Base-by-base conservation (phyloP, 2,888 invertebrate genomes). In the Dyspetes luteomarginatus region DNA sequence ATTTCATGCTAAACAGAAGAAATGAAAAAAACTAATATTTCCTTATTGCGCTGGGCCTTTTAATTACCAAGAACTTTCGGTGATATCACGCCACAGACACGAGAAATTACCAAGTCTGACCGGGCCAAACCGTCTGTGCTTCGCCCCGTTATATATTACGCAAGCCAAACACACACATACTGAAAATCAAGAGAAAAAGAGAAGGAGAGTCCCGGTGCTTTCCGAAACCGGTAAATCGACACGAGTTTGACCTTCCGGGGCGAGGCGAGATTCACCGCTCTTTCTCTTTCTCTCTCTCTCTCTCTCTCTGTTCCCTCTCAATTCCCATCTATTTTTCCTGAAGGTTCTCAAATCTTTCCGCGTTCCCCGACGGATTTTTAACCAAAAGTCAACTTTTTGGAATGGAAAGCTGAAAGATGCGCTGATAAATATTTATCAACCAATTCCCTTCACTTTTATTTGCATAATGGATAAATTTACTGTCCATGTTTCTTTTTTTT, bases 151-250 rank as follows among this genome's bases (percentile, higher is more conserved):
- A 62, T 24, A 41, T 43, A 48, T 78, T 48, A 45, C 55, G 22
- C 30, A 65, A 68, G 62, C 62, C 79, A 48, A 72, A 62, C 80
- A 3, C 22, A 52, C 24, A 3, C 7, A 24, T 17, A 17, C 7
- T 7, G 48, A 12, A 36, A 36, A 24, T n/a, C 26, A 19, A 12
- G 72, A 62, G 71, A 71, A 41, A 76, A 58, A 48, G 12, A 3
- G 36, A 36, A 36, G 12, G 36, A 12, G 2, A 36, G 0, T 36
- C 77, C 56, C n/a, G n/a, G n/a, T n/a, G n/a, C n/a, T n/a, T n/a
- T 74, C 73, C 50, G 52, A 69, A 80, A 82, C 82, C 84, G 84
- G 86, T 86, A 85, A 84, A 85, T 77, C 74, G 80, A 26, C 41
- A 43, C 3, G 24, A 69, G 65, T 60, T 81, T 77, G 83, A 82